phyloP scores from a whole-genome alignment of 2,888 invertebrate species.

The Synanthedon tipuliformis region DNA sequence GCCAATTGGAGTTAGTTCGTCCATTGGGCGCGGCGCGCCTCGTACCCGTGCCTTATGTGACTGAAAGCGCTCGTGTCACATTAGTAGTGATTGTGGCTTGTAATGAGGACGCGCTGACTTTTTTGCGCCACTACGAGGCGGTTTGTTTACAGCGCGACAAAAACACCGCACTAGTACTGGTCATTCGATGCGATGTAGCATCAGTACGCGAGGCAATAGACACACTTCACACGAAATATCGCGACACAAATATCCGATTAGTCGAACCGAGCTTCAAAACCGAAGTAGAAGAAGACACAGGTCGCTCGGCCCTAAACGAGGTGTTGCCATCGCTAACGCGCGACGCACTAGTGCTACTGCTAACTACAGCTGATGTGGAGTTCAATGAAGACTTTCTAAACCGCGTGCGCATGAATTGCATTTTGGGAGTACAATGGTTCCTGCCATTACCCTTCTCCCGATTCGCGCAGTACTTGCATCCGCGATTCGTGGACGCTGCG shows the following conservation, averaged over 20 bases:
- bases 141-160: slow-evolving; percentile 81
- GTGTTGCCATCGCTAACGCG: slow-evolving; percentile 76
- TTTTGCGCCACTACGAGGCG: slow-evolving; percentile 79
- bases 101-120: slow-evolving; percentile 69
- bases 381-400: slow-evolving; percentile 89
- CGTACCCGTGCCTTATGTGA: slow-evolving; percentile 93
- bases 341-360: slow-evolving; percentile 76
- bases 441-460: slow-evolving; percentile 92
- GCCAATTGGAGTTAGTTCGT: slow-evolving; percentile 82
- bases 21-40: slow-evolving; percentile 90
- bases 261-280: slow-evolving; percentile 43
- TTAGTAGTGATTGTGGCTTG: slow-evolving; percentile 77
- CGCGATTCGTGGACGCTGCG: slow-evolving; percentile 77
- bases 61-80: slow-evolving; percentile 87
- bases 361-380: slow-evolving; percentile 76
- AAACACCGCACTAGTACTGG: slow-evolving; percentile 82
- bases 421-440: slow-evolving; percentile 88
- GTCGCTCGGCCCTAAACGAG: slow-evolving; percentile 75
- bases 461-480: slow-evolving; percentile 80
- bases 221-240: slow-evolving; percentile 10
- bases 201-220: slow-evolving; percentile 10
- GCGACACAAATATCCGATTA: slow-evolving; percentile 9
- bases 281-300: slow-evolving; percentile 75
- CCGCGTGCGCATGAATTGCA: slow-evolving; percentile 94
- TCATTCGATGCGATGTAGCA: slow-evolving; percentile 24